Percentiles rank a stretch among this genome's conserved stretches.
Evolutionary conservation across 64 coral and sea anemone genomes (phyloP).

Genomic region (Montipora cactus): DNA sequence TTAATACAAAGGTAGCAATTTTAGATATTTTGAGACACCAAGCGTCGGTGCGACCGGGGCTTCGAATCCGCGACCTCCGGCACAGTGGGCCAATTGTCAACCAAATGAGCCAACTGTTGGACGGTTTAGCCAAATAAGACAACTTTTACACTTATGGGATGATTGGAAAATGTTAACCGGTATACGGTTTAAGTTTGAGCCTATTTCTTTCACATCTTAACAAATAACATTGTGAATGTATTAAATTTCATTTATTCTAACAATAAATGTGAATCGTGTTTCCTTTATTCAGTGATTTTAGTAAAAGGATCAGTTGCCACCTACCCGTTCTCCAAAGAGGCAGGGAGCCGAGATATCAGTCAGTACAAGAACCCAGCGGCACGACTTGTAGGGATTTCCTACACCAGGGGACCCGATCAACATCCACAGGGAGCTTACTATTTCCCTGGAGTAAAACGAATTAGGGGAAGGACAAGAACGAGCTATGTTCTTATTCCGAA

Average conservation of each 20-base stretch:
- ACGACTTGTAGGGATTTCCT: conserved; percentile 33
- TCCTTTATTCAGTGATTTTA: conserved; percentile 39
- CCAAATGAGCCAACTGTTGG: too few species aligned
- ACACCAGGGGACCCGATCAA: conserved; percentile 48
- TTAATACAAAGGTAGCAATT: too few species aligned
- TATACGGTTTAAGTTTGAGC: too few species aligned
- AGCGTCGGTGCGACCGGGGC: too few species aligned
- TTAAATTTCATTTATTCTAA: too few species aligned
- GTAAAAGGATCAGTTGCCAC: conserved; percentile 47
- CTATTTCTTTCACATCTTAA: neutral
- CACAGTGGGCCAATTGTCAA: too few species aligned
- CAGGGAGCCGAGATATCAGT: conserved; percentile 41
- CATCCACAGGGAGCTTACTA: conserved; percentile 60
- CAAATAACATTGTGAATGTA: too few species aligned
- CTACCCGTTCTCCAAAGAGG: conserved; percentile 42
- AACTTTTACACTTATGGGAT: too few species aligned
- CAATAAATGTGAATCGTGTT: neutral
- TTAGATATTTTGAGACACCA: too few species aligned
- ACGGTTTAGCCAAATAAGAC: too few species aligned
- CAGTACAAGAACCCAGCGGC: conserved; percentile 65
- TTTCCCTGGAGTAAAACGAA: conserved; percentile 22
- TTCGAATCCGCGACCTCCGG: too few species aligned
- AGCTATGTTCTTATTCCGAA: conserved; percentile 78
- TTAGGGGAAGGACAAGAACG: neutral
- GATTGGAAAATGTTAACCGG: too few species aligned